These are phyloP conservation scores for Drosophila athabasca DNA, from an alignment of 1,140 invertebrate species.

Conservation along the genomic window DNA sequence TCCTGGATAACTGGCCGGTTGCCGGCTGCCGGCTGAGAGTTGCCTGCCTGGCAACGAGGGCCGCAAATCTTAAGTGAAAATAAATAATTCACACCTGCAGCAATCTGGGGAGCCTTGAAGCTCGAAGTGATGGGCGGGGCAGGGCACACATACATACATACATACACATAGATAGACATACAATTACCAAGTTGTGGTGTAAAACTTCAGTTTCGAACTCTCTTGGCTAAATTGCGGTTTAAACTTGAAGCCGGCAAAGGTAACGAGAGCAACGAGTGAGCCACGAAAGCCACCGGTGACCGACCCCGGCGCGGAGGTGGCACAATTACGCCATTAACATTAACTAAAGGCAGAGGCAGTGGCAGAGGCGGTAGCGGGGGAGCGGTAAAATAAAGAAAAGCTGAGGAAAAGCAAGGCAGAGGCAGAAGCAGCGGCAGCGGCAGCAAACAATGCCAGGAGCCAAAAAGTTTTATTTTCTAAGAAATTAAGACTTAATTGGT, in stretches of 20 bases:
- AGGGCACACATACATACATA: constrained; percentile 31
- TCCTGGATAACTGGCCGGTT: neutral
- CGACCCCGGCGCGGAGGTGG: constrained; percentile 52
- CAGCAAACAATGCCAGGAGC: constrained; percentile 67
- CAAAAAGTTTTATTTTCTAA: constrained; percentile 82
- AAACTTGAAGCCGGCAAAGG: constrained; percentile 58
- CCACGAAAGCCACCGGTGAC: constrained; percentile 30
- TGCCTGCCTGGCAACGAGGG: neutral
- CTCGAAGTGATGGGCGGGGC: neutral
- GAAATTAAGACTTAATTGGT: constrained; percentile 82
- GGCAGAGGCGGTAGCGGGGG: too few relatives aligned
- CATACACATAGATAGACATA: constrained; percentile 48
- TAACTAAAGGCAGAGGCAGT: constrained; percentile 30
- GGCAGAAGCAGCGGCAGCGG: constrained; percentile 21
- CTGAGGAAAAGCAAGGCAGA: constrained; percentile 15
- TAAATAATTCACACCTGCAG: constrained; percentile 83
- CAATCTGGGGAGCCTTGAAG: constrained; percentile 41
- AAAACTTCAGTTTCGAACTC: constrained; percentile 75
- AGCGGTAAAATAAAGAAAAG: neutral
- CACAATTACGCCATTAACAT: constrained; percentile 62
- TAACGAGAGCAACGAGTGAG: neutral
- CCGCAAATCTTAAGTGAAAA: constrained; percentile 81
- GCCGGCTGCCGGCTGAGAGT: constrained; percentile 15
- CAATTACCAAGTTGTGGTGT: constrained; percentile 67
- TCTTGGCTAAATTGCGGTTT: constrained; percentile 71